phyloP scores from a whole-genome alignment of 2,113 vertebrate species.

The Centropristis striata region DNA sequence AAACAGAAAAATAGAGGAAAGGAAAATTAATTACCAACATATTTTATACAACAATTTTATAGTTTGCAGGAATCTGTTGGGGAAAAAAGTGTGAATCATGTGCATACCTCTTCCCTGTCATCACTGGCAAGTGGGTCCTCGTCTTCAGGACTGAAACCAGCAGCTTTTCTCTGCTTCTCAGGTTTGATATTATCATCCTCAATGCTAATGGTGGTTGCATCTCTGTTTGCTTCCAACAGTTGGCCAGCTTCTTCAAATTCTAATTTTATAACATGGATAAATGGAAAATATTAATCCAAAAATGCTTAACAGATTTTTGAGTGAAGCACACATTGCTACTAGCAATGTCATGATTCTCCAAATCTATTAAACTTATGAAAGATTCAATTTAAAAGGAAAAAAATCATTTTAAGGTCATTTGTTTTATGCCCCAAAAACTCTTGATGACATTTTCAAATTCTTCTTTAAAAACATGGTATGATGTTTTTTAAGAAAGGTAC shows the following conservation, averaged over 20 bases:
- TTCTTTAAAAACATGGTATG: too few species aligned
- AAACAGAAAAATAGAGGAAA: slow-evolving; percentile 24
- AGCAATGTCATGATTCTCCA: too few species aligned
- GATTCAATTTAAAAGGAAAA: too few species aligned
- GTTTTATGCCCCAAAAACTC: too few species aligned
- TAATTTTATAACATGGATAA: slow-evolving; percentile 55
- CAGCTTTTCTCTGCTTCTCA: slow-evolving; percentile 74
- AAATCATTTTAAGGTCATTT: too few species aligned
- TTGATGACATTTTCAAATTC: too few species aligned
- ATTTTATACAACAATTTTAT: background rate
- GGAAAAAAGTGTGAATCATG: background rate
- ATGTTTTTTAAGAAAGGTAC: too few species aligned
- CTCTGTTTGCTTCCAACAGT: slow-evolving; percentile 83
- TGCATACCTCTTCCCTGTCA: slow-evolving; percentile 91
- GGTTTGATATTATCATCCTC: slow-evolving; percentile 82
- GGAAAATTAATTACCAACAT: background rate
- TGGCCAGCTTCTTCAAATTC: slow-evolving; percentile 91
- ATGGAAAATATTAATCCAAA: slow-evolving; percentile 13
- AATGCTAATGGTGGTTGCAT: slow-evolving; percentile 89
- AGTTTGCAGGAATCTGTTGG: background rate
- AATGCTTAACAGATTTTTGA: background rate
- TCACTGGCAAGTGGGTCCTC: slow-evolving; percentile 87
- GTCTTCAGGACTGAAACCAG: slow-evolving; percentile 78
- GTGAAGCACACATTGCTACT: too few species aligned
- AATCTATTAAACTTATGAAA: too few species aligned